These are phyloP conservation scores for Sardina pilchardus DNA, from an alignment of 2,113 vertebrate genomes.

Conservation along the genomic window DNA sequence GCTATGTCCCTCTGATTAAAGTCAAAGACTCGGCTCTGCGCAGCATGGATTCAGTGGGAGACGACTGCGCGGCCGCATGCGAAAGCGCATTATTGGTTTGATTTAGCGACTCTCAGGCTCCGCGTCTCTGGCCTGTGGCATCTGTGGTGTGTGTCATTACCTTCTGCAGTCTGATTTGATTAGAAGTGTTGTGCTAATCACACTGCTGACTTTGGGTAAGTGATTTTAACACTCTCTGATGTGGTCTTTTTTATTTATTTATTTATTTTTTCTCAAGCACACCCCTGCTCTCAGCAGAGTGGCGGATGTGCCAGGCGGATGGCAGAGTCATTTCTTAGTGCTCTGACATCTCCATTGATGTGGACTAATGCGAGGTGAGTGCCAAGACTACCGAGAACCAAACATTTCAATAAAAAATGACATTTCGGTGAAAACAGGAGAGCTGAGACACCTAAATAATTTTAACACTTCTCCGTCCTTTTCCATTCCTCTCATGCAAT, in stretches of 20 bases:
- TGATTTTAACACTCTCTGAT: slow-evolving; percentile 20
- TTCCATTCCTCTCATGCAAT: background rate
- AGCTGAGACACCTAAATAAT: slow-evolving; percentile 49
- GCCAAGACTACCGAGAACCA: slow-evolving; percentile 59
- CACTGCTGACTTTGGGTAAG: slow-evolving; percentile 5
- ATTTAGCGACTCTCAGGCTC: background rate
- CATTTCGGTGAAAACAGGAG: slow-evolving; percentile 23
- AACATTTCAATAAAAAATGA: slow-evolving; percentile 56
- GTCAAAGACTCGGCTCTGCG: background rate
- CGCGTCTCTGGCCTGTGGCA: background rate
- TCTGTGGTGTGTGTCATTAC: slow-evolving; percentile 13
- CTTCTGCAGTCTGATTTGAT: slow-evolving; percentile 12
- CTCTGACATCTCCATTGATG: slow-evolving; percentile 63
- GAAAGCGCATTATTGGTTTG: slow-evolving; percentile 5
- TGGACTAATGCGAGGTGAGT: slow-evolving; percentile 70
- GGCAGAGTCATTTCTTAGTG: slow-evolving; percentile 21
- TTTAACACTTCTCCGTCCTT: slow-evolving; percentile 27
- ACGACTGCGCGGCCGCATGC: background rate
- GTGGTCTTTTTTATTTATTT: background rate
- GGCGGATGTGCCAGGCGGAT: background rate
- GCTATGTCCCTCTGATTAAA: slow-evolving; percentile 7
- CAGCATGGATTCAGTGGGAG: background rate
- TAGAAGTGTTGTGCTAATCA: slow-evolving; percentile 5
- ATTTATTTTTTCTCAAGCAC: background rate
- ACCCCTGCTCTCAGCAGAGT: slow-evolving; percentile 8